A percentile compares a stretch with the other conserved stretches of the same genome.
phyloP scores from a whole-genome alignment of 2,888 invertebrate species.

The Caenorhabditis sulstoni region DNA sequence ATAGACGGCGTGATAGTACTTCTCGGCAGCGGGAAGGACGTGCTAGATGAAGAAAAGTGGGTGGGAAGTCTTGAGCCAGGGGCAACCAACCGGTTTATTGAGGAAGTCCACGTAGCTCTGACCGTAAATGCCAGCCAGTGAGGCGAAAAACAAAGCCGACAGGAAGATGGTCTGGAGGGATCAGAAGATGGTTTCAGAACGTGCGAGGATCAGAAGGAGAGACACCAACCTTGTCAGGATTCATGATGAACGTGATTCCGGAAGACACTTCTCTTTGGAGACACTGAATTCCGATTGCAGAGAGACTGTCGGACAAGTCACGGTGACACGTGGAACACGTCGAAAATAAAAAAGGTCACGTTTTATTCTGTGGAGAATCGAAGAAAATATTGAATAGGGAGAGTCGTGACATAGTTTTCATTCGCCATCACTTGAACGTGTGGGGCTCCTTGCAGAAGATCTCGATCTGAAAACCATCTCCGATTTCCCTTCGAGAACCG shows the following conservation, averaged over 20 bases:
- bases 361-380: background rate
- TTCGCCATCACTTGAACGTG: background rate
- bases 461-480: conserved; percentile 25
- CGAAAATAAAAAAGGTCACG: background rate
- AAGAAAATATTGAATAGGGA: background rate
- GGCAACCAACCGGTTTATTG: conserved; percentile 21
- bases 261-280: conserved; percentile 1
- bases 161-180: conserved; percentile 10
- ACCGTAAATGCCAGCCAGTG: background rate
- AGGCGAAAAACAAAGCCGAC: conserved; percentile 16
- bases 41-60: too few relatives aligned
- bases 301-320: background rate
- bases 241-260: conserved; percentile 18
- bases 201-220: background rate
- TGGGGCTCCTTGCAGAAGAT: conserved; percentile 33
- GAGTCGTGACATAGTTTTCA: background rate
- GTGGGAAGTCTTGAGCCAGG: too few relatives aligned
- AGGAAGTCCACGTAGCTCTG: conserved; percentile 17
- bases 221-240: conserved; percentile 10
- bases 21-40: conserved; percentile 36
- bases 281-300: background rate
- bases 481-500: too few relatives aligned
- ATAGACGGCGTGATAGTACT: conserved; percentile 31
- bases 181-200: background rate
- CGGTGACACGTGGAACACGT: background rate